phyloP scores from a whole-genome alignment of 2,113 vertebrate genomes.

The Brienomyrus longianalis region DNA sequence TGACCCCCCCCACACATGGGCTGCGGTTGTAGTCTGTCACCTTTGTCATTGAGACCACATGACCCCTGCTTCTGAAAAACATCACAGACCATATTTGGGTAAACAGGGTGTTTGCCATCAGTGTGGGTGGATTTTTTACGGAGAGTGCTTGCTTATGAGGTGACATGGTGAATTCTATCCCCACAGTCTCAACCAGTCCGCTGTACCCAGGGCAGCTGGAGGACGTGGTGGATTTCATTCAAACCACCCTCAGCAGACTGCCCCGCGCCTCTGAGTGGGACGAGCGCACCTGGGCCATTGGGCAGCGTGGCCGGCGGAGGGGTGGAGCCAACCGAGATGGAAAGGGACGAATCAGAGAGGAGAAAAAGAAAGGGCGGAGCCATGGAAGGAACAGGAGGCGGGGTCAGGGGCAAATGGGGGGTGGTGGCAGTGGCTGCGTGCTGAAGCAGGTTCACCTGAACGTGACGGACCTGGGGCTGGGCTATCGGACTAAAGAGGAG shows the following conservation, averaged over 20 bases:
- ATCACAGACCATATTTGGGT: neutral
- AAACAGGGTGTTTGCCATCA: neutral
- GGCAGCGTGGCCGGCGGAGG: conserved; percentile 68
- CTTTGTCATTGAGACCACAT: neutral
- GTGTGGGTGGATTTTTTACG: neutral
- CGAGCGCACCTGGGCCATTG: conserved; percentile 51
- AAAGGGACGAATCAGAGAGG: conserved; percentile 47
- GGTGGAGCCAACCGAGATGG: conserved; percentile 52
- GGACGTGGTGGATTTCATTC: conserved; percentile 93
- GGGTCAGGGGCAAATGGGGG: conserved; percentile 55
- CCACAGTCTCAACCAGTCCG: conserved; percentile 64
- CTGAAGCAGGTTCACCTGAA: conserved; percentile 91
- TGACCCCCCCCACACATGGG: neutral
- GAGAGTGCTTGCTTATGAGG: neutral
- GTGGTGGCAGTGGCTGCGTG: conserved; percentile 76
- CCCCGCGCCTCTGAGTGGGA: conserved; percentile 74
- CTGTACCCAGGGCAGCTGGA: conserved; percentile 80
- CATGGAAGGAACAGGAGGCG: conserved; percentile 53
- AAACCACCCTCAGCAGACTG: conserved; percentile 85
- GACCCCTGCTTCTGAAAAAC: neutral
- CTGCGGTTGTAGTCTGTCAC: neutral
- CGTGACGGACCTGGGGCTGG: conserved; percentile 90
- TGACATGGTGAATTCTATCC: conserved; percentile 9
- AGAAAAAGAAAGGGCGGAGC: conserved; percentile 51
- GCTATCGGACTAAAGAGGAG: conserved; percentile 94